Conservation (phyloP, 2,888 invertebrate genomes). For the Prosapia bicincta region DNA sequence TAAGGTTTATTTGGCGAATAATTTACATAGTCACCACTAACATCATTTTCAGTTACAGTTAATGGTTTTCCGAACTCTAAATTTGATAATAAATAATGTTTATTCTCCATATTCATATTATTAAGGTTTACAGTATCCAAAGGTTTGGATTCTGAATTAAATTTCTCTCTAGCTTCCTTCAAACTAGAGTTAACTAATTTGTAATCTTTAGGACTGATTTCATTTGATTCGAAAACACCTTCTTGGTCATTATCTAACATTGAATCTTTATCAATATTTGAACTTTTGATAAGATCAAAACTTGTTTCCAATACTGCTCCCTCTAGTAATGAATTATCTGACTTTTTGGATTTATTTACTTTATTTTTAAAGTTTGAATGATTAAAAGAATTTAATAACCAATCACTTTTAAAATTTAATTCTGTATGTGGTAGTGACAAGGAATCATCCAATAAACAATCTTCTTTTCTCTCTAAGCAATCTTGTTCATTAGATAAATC, state of each 20-base stretch:
- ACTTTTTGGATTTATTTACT: neutral
- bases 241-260: neutral
- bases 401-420: neutral
- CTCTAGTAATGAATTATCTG: neutral
- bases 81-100: neutral
- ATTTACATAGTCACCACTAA: neutral
- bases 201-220: neutral
- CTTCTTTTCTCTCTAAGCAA: neutral
- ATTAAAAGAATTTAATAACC: neutral
- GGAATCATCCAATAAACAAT: neutral
- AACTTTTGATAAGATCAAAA: neutral
- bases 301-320: neutral
- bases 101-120: neutral
- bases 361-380: neutral
- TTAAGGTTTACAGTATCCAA: neutral
- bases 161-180: neutral
- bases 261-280: neutral
- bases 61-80: neutral
- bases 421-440: neutral
- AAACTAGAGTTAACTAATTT: neutral
- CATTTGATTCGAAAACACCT: neutral
- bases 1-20: neutral
- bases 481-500: neutral
- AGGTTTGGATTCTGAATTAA: neutral
- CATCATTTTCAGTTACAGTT: neutral